Conservation (phyloP, 2,113 vertebrate species). For the Mirounga angustirostris region DNA sequence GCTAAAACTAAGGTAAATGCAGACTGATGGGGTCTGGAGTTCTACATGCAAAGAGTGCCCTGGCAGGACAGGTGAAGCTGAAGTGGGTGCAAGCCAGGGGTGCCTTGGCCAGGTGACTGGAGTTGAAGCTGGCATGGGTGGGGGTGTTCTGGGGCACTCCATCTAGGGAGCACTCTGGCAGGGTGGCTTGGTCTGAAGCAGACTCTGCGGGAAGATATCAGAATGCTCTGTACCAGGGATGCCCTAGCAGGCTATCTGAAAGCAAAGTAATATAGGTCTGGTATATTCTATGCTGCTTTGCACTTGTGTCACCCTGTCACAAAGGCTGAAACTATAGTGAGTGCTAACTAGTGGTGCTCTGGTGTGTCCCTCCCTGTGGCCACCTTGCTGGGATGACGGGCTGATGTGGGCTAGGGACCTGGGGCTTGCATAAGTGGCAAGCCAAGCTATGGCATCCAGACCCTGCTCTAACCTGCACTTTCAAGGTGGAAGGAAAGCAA, state of each 20-base stretch:
- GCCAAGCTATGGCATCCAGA: not conserved
- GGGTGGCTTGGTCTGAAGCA: not conserved
- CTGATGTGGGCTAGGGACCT: not conserved
- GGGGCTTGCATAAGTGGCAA: not conserved
- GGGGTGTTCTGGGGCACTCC: not conserved
- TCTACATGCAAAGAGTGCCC: not conserved
- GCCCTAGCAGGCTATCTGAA: not conserved
- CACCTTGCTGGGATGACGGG: not conserved
- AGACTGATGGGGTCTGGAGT: not conserved
- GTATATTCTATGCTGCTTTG: not conserved
- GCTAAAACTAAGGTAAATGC: not conserved
- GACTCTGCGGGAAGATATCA: not conserved
- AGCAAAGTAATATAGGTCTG: not conserved
- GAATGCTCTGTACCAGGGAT: not conserved
- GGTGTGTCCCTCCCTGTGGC: not conserved
- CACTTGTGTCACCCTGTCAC: not conserved
- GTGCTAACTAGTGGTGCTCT: not conserved
- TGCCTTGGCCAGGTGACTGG: not conserved
- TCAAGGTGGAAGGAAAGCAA: not conserved
- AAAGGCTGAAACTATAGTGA: not conserved
- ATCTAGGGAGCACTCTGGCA: not conserved
- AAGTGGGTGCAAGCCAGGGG: too few relatives aligned
- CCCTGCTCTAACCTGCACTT: not conserved
- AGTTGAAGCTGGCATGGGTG: not conserved
- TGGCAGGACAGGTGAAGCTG: too few relatives aligned